Conservation (phyloP, 2,113 vertebrate species). For the Bungarus multicinctus region DNA sequence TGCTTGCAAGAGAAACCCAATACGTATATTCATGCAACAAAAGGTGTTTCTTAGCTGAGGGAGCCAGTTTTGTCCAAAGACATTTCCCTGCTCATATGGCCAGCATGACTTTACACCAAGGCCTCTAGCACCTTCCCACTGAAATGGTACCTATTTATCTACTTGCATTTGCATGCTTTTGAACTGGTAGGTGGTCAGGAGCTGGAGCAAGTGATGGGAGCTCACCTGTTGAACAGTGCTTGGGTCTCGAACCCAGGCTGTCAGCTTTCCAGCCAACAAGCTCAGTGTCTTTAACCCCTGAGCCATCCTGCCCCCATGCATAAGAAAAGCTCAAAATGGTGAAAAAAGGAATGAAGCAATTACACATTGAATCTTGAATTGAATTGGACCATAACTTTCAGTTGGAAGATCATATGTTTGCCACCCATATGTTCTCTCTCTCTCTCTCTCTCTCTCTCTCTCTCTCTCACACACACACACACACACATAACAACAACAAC, state of each 20-base stretch:
- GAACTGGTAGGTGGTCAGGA: not conserved
- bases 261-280: not conserved
- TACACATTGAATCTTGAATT: not conserved
- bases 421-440: too few species aligned
- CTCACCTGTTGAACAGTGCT: not conserved
- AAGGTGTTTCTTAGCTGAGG: not conserved
- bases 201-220: not conserved
- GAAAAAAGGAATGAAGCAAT: not conserved
- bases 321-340: not conserved
- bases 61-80: not conserved
- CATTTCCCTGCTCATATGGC: not conserved
- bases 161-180: not conserved
- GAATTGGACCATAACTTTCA: not conserved
- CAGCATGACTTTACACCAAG: not conserved
- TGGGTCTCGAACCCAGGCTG: not conserved
- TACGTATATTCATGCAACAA: not conserved
- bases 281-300: not conserved
- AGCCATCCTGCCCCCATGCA: not conserved
- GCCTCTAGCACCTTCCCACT: not conserved
- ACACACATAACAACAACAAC: not conserved
- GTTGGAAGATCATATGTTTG: not conserved
- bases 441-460: too few species aligned
- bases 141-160: not conserved
- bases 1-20: not conserved
- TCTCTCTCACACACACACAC: not conserved